Evolutionary conservation across 2,888 invertebrate species (phyloP), one percentile per base, ranked within the genome.

Genomic region (Macrosoma leucophasiata): DNA sequence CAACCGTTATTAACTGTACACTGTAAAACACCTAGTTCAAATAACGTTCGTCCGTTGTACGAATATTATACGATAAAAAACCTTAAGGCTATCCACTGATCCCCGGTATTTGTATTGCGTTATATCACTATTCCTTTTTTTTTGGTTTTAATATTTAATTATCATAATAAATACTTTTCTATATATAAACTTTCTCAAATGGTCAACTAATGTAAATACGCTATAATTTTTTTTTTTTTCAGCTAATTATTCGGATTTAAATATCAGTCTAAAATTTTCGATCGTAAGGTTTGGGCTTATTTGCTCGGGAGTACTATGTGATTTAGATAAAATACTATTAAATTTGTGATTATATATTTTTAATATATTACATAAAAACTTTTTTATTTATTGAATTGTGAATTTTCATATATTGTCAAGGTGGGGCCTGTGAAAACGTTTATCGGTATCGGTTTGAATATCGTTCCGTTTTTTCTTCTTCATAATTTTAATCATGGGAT

Each of bases 221-320:
- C 76, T 81, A 66, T 77, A 60, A 60, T 71, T 69, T 62, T 55
- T 59, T 62, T 58, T 48, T 46, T 52, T 43, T 42, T 56, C 62
- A 66, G 48, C 65, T 63, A 64, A 55, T 55, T 73, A 75, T 73
- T 70, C 71, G 75, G 77, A 70, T 71, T 76, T 74, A 71, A 66
- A 81, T 74, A 78, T 84, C 84, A 84, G 84, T 84, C 84, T 84
- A 84, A 68, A 73, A 76, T 82, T n/a, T 84, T 84, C 81, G 81
- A 73, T 84, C 65, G 62, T 72, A 72, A 75, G 78, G 77, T 77
- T 67, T 70, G 70, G 76, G 72, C 71, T 66, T 68, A 70, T 58
- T 75, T 73, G 74, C 69, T 74, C 57, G 73, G 79, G 77, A 48
- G 53, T 43, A 48, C 50, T 50, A n/a, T n/a, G n/a, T n/a, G n/a